These are phyloP conservation scores for Cydia strobilella DNA, from an alignment of 1,140 invertebrate species.

Conservation along the genomic window DNA sequence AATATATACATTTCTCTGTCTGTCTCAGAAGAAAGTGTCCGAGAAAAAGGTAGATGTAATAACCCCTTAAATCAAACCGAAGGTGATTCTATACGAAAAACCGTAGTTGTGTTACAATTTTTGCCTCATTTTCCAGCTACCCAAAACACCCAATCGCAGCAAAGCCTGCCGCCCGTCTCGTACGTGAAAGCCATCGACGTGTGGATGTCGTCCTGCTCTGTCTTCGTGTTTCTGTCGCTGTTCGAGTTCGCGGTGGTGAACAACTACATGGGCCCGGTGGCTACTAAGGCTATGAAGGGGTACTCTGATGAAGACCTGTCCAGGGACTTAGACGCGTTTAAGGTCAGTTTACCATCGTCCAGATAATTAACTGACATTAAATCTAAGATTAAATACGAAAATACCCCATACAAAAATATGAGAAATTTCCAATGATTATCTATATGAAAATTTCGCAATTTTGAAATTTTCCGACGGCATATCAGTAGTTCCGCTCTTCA, in stretches of 20 bases:
- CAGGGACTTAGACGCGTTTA: conserved; percentile 87
- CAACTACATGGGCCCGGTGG: conserved; percentile 93
- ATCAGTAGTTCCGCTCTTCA: too few species aligned
- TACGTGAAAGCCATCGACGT: conserved; percentile 96
- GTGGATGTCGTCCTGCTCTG: conserved; percentile 96
- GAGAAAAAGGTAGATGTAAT: too few species aligned
- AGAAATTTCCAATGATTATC: too few species aligned
- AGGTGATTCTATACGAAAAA: too few species aligned
- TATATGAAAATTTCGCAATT: too few species aligned
- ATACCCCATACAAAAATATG: too few species aligned
- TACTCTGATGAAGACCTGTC: conserved; percentile 92
- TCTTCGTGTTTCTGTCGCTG: conserved; percentile 95
- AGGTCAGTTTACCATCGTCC: conserved; percentile 73
- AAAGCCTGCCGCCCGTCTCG: conserved; percentile 93
- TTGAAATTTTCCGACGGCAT: too few species aligned
- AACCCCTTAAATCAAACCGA: too few species aligned
- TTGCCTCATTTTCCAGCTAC: conserved; percentile 82
- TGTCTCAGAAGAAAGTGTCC: too few species aligned
- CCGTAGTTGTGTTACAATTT: background rate
- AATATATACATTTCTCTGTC: too few species aligned
- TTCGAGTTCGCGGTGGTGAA: conserved; percentile 97
- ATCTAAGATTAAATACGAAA: too few species aligned
- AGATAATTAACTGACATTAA: too few species aligned
- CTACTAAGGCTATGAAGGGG: conserved; percentile 93
- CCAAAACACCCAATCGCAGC: conserved; percentile 94